Evolutionary conservation across 2,888 invertebrate genomes (phyloP).

Genomic region (Machimus rusticus): DNA sequence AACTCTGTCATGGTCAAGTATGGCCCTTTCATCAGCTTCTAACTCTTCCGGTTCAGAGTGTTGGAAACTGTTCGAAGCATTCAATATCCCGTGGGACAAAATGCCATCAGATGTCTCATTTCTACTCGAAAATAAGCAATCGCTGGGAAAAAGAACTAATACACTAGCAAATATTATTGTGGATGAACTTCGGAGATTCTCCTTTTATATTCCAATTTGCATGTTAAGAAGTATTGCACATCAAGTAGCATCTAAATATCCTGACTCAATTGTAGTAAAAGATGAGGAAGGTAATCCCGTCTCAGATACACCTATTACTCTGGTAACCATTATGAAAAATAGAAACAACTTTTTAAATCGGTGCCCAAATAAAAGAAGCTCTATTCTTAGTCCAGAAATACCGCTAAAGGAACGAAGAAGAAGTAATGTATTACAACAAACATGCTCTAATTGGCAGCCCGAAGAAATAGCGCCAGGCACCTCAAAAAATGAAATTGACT

Average conservation of each 20-base stretch:
- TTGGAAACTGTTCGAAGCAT: background rate
- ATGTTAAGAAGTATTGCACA: conserved; percentile 29
- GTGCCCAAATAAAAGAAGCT: background rate
- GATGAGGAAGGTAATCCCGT: background rate
- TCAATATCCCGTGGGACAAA: background rate
- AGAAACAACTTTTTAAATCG: conserved; percentile 29
- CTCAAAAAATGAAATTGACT: background rate
- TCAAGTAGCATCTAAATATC: conserved; percentile 28
- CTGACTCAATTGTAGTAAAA: conserved; percentile 12
- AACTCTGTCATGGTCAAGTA: background rate
- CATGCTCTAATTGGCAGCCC: conserved; percentile 33
- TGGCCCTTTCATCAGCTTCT: background rate
- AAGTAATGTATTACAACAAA: background rate
- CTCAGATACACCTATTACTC: background rate
- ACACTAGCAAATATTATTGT: conserved; percentile 9
- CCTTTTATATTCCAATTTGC: conserved; percentile 22
- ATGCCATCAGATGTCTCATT: background rate
- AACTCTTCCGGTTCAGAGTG: background rate
- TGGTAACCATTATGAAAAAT: conserved; percentile 23
- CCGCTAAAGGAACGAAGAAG: conserved; percentile 19
- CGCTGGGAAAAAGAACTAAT: background rate
- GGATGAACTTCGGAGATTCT: conserved; percentile 13
- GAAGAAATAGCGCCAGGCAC: background rate
- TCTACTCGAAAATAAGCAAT: background rate
- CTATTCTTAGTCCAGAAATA: background rate